phyloP scores from a whole-genome alignment of 2,888 invertebrate genomes.

The Scrobipalpa costella region DNA sequence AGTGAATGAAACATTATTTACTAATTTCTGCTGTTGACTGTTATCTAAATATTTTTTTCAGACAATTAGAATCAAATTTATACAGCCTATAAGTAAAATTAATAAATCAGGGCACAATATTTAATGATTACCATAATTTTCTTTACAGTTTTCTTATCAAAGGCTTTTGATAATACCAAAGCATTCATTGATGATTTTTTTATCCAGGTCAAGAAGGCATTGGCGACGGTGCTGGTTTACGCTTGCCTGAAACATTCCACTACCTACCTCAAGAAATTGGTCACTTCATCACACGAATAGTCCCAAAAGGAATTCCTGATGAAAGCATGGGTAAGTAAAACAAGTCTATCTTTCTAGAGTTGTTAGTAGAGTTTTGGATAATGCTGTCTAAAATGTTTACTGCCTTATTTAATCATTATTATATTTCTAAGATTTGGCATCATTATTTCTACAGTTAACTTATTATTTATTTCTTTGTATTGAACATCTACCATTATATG shows the following conservation, averaged over 20 bases:
- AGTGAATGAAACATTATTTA: background rate
- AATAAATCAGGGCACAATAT: background rate
- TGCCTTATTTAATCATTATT: too few relatives aligned
- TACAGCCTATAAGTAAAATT: background rate
- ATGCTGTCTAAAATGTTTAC: too few relatives aligned
- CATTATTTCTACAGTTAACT: too few relatives aligned
- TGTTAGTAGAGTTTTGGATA: background rate
- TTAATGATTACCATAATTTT: background rate
- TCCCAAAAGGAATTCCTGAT: conserved; percentile 84
- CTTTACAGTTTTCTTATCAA: background rate
- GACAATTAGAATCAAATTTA: background rate
- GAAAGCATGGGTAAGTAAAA: conserved; percentile 83
- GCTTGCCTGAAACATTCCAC: conserved; percentile 86
- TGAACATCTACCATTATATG: too few relatives aligned
- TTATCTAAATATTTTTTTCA: background rate
- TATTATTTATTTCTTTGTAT: too few relatives aligned
- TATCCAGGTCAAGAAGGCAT: conserved; percentile 74
- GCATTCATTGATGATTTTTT: background rate
- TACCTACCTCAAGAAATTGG: conserved; percentile 86
- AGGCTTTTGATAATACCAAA: background rate
- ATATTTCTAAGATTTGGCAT: too few relatives aligned
- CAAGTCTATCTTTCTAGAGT: background rate
- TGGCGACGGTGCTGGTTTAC: conserved; percentile 74
- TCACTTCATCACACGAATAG: conserved; percentile 88
- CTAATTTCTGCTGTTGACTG: background rate